A percentile compares a stretch with the other conserved stretches of the same genome.
phyloP scores from a whole-genome alignment of 1,140 invertebrate genomes.

The Tribolium madens region DNA sequence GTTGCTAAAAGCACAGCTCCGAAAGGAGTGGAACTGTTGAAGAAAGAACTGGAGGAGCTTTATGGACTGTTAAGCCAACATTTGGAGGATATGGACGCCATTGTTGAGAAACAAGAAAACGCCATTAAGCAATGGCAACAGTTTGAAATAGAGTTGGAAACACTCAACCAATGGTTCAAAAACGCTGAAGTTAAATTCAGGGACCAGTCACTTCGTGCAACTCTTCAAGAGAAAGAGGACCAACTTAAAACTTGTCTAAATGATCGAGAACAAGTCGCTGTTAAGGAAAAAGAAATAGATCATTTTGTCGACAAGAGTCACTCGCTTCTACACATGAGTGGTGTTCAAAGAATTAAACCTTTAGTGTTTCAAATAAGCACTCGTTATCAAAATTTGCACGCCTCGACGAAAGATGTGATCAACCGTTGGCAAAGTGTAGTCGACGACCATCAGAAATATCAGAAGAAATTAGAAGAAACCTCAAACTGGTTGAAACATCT shows the following conservation, averaged over 20 bases:
- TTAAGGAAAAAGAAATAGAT: slow-evolving; percentile 86
- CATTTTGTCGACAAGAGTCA: slow-evolving; percentile 92
- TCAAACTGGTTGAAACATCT: slow-evolving; percentile 81
- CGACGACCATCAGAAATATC: slow-evolving; percentile 86
- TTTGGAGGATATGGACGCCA: slow-evolving; percentile 73
- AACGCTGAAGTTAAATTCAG: slow-evolving; percentile 85
- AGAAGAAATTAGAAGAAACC: slow-evolving; percentile 82
- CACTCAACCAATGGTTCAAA: slow-evolving; percentile 87
- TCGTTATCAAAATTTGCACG: slow-evolving; percentile 86
- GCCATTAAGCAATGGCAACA: slow-evolving; percentile 87
- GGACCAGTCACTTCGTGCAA: slow-evolving; percentile 86
- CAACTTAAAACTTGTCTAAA: slow-evolving; percentile 81
- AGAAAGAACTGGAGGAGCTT: slow-evolving; percentile 80
- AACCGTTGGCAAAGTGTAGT: slow-evolving; percentile 88
- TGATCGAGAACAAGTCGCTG: slow-evolving; percentile 79
- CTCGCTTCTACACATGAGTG: slow-evolving; percentile 84
- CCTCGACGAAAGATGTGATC: slow-evolving; percentile 88
- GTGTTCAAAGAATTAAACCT: slow-evolving; percentile 87
- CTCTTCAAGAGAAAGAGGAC: slow-evolving; percentile 82
- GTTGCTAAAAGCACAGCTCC: slow-evolving; percentile 87
- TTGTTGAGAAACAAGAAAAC: slow-evolving; percentile 78
- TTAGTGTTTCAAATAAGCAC: slow-evolving; percentile 91
- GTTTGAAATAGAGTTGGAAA: slow-evolving; percentile 85
- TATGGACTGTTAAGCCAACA: slow-evolving; percentile 75
- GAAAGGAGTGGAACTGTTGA: slow-evolving; percentile 79